Evolutionary conservation across 2,888 invertebrate species (phyloP).

Genomic region (Polylopha cassiicola): DNA sequence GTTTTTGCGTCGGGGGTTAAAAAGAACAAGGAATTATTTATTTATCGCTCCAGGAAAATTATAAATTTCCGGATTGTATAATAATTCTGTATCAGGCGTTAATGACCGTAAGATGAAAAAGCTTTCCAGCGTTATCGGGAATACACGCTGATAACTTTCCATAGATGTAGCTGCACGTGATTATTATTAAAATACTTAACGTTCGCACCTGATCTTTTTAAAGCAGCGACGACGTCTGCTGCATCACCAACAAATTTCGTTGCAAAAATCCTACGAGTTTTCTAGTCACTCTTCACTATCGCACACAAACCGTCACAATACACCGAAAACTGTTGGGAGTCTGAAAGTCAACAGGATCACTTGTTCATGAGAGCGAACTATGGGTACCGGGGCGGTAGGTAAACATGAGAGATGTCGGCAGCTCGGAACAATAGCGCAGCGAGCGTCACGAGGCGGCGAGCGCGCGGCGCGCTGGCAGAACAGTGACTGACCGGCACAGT

Average conservation of each 20-base stretch:
- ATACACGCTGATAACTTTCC: too few relatives aligned
- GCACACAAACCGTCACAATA: constrained; percentile 64
- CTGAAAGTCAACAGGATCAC: constrained; percentile 55
- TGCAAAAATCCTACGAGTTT: constrained; percentile 51
- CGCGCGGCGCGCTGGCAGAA: constrained; percentile 67
- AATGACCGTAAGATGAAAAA: too few relatives aligned
- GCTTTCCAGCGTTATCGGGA: too few relatives aligned
- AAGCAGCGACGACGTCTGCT: constrained; percentile 34
- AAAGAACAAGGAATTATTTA: too few relatives aligned
- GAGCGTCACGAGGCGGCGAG: constrained; percentile 48
- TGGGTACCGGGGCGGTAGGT: constrained; percentile 55
- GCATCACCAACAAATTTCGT: constrained; percentile 55
- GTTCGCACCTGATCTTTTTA: constrained; percentile 48
- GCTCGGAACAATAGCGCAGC: constrained; percentile 47
- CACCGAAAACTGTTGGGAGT: constrained; percentile 43
- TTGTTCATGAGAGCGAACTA: constrained; percentile 54
- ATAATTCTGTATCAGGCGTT: too few relatives aligned
- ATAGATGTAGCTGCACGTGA: too few relatives aligned
- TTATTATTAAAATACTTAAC: constrained; percentile 6
- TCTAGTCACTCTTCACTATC: constrained; percentile 60
- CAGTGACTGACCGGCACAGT: constrained; percentile 76
- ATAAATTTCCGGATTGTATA: too few relatives aligned
- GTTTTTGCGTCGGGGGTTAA: too few relatives aligned
- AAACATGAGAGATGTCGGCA: constrained; percentile 52
- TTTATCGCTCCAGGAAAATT: too few relatives aligned